A percentile compares a stretch with the other conserved stretches of the same genome.
phyloP scores from a whole-genome alignment of 2,888 invertebrate genomes.

The Acanthosoma haemorrhoidale region DNA sequence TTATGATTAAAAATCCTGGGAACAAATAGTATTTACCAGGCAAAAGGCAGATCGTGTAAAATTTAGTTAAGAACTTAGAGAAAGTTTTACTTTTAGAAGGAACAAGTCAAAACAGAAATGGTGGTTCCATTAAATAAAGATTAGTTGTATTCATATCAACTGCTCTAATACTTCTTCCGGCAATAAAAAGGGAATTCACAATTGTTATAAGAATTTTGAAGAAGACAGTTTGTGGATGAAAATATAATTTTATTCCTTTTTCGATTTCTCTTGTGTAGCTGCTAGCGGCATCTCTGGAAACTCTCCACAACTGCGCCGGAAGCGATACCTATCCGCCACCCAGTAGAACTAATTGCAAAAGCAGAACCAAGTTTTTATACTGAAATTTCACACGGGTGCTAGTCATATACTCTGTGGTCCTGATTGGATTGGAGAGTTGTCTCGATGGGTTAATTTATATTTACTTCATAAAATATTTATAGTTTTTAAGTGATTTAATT shows the following conservation, averaged over 20 bases:
- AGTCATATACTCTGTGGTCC: conserved; percentile 13
- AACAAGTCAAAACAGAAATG: too few relatives aligned
- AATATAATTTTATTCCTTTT: not conserved
- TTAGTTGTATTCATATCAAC: too few relatives aligned
- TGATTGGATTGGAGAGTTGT: conserved; percentile 23
- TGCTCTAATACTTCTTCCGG: too few relatives aligned
- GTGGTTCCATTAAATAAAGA: too few relatives aligned
- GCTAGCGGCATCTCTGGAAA: not conserved
- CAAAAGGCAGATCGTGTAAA: too few relatives aligned
- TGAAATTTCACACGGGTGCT: conserved; percentile 14
- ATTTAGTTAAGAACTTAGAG: too few relatives aligned
- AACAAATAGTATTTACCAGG: too few relatives aligned
- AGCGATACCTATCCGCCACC: not conserved
- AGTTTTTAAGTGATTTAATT: not conserved
- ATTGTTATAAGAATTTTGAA: not conserved
- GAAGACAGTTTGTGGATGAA: not conserved
- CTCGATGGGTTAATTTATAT: conserved; percentile 9
- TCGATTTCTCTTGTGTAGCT: not conserved
- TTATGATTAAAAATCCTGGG: too few relatives aligned
- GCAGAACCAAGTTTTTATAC: conserved; percentile 12
- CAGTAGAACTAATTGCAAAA: not conserved
- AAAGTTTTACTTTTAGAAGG: too few relatives aligned
- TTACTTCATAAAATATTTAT: conserved; percentile 7
- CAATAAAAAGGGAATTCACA: too few relatives aligned
- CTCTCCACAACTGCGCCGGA: not conserved